phyloP scores from a whole-genome alignment of 1,140 invertebrate species.

The Heterodera carotae region DNA sequence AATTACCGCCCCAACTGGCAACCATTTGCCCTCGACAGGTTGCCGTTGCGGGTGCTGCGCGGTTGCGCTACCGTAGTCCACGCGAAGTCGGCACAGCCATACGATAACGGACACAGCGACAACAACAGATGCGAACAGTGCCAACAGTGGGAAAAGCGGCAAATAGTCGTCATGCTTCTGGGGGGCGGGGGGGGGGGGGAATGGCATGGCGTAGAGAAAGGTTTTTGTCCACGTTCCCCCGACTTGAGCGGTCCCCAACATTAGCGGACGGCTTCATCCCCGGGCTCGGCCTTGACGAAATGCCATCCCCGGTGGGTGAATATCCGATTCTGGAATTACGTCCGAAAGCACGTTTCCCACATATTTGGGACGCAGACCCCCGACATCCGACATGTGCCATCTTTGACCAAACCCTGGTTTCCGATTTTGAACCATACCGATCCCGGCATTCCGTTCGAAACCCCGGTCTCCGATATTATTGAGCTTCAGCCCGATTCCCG shows the following conservation, averaged over 20 bases:
- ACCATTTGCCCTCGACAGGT: neutral
- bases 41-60: neutral
- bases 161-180: neutral
- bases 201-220: too few relatives aligned
- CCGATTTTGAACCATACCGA: neutral
- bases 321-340: neutral
- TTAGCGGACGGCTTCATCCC: neutral
- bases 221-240: neutral
- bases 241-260: neutral
- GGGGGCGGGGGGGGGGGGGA: too few relatives aligned
- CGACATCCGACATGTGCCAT: too few relatives aligned
- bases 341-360: too few relatives aligned
- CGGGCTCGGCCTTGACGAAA: neutral
- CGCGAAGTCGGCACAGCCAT: constrained; percentile 5
- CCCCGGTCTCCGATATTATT: too few relatives aligned
- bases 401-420: too few relatives aligned
- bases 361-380: too few relatives aligned
- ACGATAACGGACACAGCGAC: neutral
- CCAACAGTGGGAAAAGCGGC: neutral
- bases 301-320: neutral
- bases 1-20: neutral
- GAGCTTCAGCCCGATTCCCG: too few relatives aligned
- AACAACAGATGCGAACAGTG: neutral
- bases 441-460: neutral
- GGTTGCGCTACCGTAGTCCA: neutral